Evolutionary conservation across 2,797 vertebrate species (phyloP), one percentile per base, ranked within the genome.

Genomic region (Lepilemur ruficaudatus): DNA sequence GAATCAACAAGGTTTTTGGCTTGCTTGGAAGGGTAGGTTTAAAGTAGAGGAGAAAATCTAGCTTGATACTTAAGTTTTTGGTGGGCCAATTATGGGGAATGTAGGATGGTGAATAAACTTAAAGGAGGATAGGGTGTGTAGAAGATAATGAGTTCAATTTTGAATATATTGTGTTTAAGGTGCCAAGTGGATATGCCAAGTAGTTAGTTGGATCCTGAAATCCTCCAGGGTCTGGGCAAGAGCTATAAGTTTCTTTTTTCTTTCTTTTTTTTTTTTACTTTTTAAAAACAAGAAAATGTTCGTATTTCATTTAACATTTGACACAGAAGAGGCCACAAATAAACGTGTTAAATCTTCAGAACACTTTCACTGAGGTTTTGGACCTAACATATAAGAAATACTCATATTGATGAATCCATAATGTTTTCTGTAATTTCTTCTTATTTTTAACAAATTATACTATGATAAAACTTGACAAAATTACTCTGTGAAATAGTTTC

Each of bases 311-410:
- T 91, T 89, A 76, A 63, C 30, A 72, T 67, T 86, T 94, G 95
- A 91, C 90, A 97, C 50, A 96, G 79, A 97, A 97, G 96, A 97
- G 95, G 95, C 18, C 90, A 91, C 94, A 98, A 96, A 98, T 97
- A 98, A 97, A 97, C 97, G 98, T 0, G 78, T 23, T 97, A 97
- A 98, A 97, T 75, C 30, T 13, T 97, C 72, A 93, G 96, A 97
- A 96, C 91, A 88, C 78, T 96, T 97, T 96, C 96, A 76, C 12
- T 96, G 50, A 59, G 92, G 57, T 89, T n/a, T 83, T 41, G 57
- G 79, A 76, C 28, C 94, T 92, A 84, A 92, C 84, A 35, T 86
- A 95, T 93, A 22, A 89, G 98, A 95, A 97, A 98, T 50, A 97
- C 93, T 86, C 22, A n/a, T n/a, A 5, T 32, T 97, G 93, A 91